These are phyloP conservation scores for Encarsia formosa DNA, from an alignment of 2,888 invertebrate genomes.

Conservation along the genomic window DNA sequence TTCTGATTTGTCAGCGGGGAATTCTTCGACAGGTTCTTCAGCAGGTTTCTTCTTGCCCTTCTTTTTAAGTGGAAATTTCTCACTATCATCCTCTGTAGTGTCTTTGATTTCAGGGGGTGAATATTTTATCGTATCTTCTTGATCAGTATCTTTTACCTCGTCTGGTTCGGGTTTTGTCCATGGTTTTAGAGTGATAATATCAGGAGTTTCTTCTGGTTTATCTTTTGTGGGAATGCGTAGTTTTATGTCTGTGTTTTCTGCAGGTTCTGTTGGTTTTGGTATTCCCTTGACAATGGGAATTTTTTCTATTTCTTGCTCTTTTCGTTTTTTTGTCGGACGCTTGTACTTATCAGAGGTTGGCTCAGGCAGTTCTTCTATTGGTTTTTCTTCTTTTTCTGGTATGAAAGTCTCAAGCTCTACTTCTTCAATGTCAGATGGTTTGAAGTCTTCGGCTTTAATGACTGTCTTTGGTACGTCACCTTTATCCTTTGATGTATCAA, in stretches of 20 bases:
- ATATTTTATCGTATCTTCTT: constrained; percentile 13
- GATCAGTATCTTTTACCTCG: constrained; percentile 29
- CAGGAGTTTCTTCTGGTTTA: constrained; percentile 83
- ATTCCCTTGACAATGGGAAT: constrained; percentile 77
- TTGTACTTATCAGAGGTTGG: constrained; percentile 30
- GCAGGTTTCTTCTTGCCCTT: not conserved
- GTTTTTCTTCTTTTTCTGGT: constrained; percentile 26
- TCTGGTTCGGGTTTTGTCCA: constrained; percentile 40
- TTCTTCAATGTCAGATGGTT: constrained; percentile 32
- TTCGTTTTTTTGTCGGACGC: constrained; percentile 64
- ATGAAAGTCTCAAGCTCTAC: constrained; percentile 32
- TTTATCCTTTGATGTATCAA: no score
- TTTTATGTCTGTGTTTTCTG: constrained; percentile 85
- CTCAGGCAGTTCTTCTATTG: constrained; percentile 38
- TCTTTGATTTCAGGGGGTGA: no score
- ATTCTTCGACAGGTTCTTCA: constrained; percentile 14
- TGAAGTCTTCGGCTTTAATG: constrained; percentile 36
- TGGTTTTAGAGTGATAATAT: constrained; percentile 51
- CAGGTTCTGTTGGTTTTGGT: constrained; percentile 70
- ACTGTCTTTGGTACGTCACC: constrained; percentile 19
- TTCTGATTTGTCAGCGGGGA: constrained; percentile 35
- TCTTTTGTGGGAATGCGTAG: constrained; percentile 81
- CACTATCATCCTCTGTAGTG: no score
- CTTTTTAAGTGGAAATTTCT: no score
- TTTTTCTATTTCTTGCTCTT: constrained; percentile 70